A percentile compares a stretch with the other conserved stretches of the same genome.
phyloP scores from a whole-genome alignment of 1,140 invertebrate genomes.

The Fopius arisanus region DNA sequence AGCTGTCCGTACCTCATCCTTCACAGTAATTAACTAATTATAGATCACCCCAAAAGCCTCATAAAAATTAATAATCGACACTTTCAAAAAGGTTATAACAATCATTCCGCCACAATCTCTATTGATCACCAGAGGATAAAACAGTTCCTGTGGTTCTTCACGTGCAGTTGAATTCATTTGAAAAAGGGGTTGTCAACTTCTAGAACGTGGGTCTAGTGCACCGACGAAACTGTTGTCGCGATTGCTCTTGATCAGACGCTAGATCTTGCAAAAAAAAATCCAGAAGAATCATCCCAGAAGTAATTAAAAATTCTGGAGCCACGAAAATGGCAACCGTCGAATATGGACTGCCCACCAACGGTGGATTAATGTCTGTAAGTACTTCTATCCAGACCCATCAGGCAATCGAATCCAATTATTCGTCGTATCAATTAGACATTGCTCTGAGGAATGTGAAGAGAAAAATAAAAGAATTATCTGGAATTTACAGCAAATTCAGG shows the following conservation, averaged over 20 bases:
- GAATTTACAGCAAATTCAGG: conserved; percentile 81
- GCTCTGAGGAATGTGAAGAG: background rate
- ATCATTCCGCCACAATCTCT: background rate
- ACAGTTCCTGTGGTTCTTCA: background rate
- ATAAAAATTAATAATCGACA: background rate
- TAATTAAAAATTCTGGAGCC: background rate
- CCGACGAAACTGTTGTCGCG: background rate
- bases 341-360: conserved; percentile 70
- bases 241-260: background rate
- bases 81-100: background rate
- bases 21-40: background rate
- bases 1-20: conserved; percentile 91
- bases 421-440: background rate
- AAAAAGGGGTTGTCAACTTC: conserved; percentile 3
- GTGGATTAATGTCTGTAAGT: conserved; percentile 75
- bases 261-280: background rate
- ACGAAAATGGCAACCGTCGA: conserved; percentile 62
- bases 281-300: background rate
- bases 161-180: background rate
- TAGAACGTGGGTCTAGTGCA: background rate
- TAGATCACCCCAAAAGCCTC: background rate
- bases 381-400: background rate
- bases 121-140: background rate
- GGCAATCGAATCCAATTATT: background rate
- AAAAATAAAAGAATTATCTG: conserved; percentile 15